Percentiles rank a stretch among this genome's conserved stretches.
phyloP scores from a whole-genome alignment of 2,797 vertebrate species.

The Hoplostethus atlanticus region DNA sequence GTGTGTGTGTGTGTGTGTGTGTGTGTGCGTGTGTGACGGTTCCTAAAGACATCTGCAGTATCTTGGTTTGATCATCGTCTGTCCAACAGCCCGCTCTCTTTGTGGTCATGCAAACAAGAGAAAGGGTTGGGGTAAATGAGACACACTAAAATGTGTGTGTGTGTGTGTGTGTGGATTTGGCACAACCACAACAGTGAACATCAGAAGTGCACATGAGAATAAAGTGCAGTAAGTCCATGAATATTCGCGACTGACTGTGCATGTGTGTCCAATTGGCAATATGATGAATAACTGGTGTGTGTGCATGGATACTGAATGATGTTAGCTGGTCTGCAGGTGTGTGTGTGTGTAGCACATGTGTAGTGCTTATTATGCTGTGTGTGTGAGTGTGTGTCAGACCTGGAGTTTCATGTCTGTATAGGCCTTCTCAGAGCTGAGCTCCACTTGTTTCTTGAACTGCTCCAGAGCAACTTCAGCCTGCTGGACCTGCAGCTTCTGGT shows the following conservation, averaged over 20 bases:
- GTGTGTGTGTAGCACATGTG: not conserved
- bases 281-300: not conserved
- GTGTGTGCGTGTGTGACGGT: not conserved
- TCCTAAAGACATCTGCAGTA: constrained; percentile 46
- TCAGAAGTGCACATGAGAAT: too few relatives aligned
- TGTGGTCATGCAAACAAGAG: constrained; percentile 25
- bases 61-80: constrained; percentile 48
- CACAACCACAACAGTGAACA: too few relatives aligned
- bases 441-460: constrained; percentile 95
- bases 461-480: constrained; percentile 93
- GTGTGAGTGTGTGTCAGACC: constrained; percentile 75
- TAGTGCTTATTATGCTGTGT: not conserved
- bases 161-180: not conserved
- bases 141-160: not conserved
- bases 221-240: too few relatives aligned
- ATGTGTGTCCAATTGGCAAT: not conserved
- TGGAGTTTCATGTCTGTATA: constrained; percentile 94
- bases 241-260: not conserved
- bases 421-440: constrained; percentile 93
- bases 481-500: constrained; percentile 91
- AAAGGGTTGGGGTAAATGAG: constrained; percentile 14
- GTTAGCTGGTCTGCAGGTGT: not conserved
- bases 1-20: too few relatives aligned
- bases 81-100: constrained; percentile 36
- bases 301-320: not conserved